Percentiles rank a stretch among this genome's conserved stretches.
phyloP scores from a whole-genome alignment of 1,140 invertebrate genomes.

The Elysia chlorotica region DNA sequence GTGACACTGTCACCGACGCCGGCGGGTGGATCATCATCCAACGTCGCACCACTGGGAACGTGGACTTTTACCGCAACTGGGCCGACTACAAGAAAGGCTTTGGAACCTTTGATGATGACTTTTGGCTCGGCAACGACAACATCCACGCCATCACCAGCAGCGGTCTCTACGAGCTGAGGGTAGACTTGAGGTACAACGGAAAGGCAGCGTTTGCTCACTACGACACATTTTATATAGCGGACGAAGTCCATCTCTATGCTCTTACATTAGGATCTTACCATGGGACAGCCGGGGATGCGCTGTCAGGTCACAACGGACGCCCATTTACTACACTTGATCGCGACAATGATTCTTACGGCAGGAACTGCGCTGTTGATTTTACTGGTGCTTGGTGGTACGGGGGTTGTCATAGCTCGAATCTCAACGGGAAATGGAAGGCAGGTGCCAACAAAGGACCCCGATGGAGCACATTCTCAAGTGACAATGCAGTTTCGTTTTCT shows the following conservation, averaged over 20 bases:
- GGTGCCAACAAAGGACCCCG: not conserved
- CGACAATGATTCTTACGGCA: not conserved
- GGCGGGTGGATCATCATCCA: too few relatives aligned
- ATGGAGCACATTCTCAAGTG: not conserved
- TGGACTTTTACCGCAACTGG: too few relatives aligned
- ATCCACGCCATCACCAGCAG: not conserved
- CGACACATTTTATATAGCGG: not conserved
- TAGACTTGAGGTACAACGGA: not conserved
- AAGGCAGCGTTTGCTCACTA: not conserved
- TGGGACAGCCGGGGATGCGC: not conserved
- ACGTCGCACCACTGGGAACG: too few relatives aligned
- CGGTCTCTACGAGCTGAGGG: not conserved
- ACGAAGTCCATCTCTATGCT: not conserved
- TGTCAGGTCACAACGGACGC: not conserved
- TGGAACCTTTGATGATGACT: too few relatives aligned
- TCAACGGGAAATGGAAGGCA: not conserved
- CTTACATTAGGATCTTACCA: not conserved
- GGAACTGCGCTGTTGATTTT: not conserved
- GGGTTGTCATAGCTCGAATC: not conserved
- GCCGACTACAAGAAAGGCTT: too few relatives aligned
- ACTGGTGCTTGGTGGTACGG: not conserved
- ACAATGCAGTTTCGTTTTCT: not conserved
- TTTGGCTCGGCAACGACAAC: too few relatives aligned
- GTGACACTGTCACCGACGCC: too few relatives aligned
- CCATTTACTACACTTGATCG: not conserved